A percentile compares a stretch with the other conserved stretches of the same genome.
Conservation (phyloP, 1,140 invertebrate genomes). For the Drosophila serrata region DNA sequence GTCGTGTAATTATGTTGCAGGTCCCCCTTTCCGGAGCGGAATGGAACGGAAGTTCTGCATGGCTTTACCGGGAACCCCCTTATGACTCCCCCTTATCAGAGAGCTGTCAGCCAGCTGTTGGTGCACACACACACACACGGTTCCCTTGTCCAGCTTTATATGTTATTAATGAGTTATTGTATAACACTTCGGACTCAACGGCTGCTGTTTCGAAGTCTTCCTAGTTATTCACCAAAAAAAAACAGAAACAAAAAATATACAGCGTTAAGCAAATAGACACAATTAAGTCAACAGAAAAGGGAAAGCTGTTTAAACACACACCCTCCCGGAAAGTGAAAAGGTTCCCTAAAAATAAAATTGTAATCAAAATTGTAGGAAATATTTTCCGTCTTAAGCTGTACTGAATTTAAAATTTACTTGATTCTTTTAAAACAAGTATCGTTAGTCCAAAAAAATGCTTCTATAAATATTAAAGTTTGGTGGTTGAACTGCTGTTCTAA, state of each 20-base stretch:
- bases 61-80: constrained; percentile 25
- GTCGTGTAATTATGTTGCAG: constrained; percentile 67
- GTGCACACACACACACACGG: constrained; percentile 2
- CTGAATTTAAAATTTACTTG: not conserved
- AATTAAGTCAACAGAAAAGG: constrained; percentile 14
- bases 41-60: constrained; percentile 53
- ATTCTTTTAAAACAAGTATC: not conserved
- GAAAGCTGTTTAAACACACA: constrained; percentile 50
- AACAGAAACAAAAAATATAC: not conserved
- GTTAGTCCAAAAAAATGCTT: not conserved
- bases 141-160: constrained; percentile 14
- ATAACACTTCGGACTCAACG: constrained; percentile 34
- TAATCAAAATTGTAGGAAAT: constrained; percentile 32
- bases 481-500: constrained; percentile 12
- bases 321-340: constrained; percentile 32
- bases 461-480: not conserved
- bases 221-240: constrained; percentile 34
- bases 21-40: constrained; percentile 12
- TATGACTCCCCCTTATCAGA: constrained; percentile 16
- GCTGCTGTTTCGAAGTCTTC: constrained; percentile 41
- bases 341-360: constrained; percentile 23
- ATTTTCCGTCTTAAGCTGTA: not conserved
- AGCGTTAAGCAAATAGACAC: constrained; percentile 23
- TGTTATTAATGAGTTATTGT: constrained; percentile 51
- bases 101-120: constrained; percentile 19